These are phyloP conservation scores for Troides oblongomaculatus DNA, from an alignment of 2,888 invertebrate genomes.

Conservation along the genomic window DNA sequence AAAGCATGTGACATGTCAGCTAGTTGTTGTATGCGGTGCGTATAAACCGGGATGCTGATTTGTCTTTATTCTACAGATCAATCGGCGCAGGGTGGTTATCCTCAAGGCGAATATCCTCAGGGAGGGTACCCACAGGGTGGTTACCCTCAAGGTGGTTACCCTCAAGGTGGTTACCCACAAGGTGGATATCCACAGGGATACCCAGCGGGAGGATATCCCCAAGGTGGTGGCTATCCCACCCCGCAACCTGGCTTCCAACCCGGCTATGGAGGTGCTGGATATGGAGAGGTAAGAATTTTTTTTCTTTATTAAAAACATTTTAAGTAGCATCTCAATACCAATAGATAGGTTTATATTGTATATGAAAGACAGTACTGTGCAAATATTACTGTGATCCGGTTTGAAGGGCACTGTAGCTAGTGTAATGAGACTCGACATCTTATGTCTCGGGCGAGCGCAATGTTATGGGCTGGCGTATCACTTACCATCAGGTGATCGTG, in stretches of 20 bases:
- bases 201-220: conserved; percentile 42
- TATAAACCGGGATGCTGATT: background rate
- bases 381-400: no score
- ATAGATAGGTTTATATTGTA: no score
- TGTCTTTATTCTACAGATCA: conserved; percentile 16
- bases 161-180: conserved; percentile 54
- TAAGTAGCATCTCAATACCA: no score
- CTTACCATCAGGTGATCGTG: no score
- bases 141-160: conserved; percentile 59
- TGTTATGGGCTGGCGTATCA: no score
- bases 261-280: conserved; percentile 54
- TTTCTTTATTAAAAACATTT: no score
- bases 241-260: conserved; percentile 53
- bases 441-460: no score
- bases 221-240: conserved; percentile 34
- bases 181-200: conserved; percentile 59
- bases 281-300: conserved; percentile 57
- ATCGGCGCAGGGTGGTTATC: conserved; percentile 41
- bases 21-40: background rate
- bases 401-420: no score
- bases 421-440: no score
- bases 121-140: conserved; percentile 36
- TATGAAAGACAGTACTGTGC: no score
- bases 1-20: conserved; percentile 5
- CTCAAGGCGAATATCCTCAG: conserved; percentile 57